Base-by-base conservation (phyloP, 1,140 invertebrate genomes). In the Nasonia giraulti region DNA sequence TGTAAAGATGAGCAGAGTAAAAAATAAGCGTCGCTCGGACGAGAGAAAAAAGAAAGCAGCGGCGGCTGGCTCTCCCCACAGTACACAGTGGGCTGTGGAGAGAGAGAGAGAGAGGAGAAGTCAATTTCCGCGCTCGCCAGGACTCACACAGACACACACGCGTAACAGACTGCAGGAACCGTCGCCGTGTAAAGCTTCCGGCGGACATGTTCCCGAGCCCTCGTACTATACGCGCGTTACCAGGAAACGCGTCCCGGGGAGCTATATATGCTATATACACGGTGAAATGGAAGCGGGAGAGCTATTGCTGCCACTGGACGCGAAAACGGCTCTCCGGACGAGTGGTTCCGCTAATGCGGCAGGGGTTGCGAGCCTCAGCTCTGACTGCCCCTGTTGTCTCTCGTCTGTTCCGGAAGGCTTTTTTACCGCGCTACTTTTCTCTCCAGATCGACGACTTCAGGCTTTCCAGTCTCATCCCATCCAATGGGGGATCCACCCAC, bases 261-360 rank as follows among this genome's bases (percentile, higher is more conserved):
- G 8, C 23, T 37, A 37, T 37, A 69, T 27, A 69, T 27, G 10
- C 23, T 69, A 27, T 3, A 17, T 27, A 31, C 68, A 27, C 27
- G 27, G 27, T 33, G 8, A 31, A 71, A 71, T 33, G 66, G 37
- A 86, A 66, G 80, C 33, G 62, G 31, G 68, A 71, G 68, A 27
- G 37, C 14, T 20, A 55, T 27, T 68, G 47, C 55, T 55, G 62
- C 82, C 33, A 62, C 74, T 77, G 82, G n/a, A 40, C 14, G 73
- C 81, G 27, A 27, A 31, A 55, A 31, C 87, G 88, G 88, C 86
- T 86, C 87, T 89, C 80, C 88, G 88, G 88, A 88, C 87, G 87
- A 89, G 86, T 89, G 86, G 81, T 75, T 86, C 81, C 82, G 86
- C 84, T 88, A 88, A 88, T 88, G 87, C 85, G 55, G 17, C 74